Evolutionary conservation across 2,797 vertebrate genomes (phyloP).

Genomic region (Smutsia temminckii): DNA sequence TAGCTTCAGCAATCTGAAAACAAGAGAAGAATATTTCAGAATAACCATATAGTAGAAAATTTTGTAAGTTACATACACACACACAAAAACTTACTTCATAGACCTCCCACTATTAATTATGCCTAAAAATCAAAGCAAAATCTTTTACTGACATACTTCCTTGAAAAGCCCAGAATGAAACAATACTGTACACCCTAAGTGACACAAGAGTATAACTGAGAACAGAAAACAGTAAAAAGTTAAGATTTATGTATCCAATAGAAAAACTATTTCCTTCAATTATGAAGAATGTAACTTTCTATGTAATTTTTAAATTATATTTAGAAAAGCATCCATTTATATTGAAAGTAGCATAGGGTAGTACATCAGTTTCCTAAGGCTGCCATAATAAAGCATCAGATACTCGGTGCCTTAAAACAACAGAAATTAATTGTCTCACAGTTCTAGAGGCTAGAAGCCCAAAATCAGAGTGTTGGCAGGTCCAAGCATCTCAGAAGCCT

Average conservation of each 20-base stretch:
- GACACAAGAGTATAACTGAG: background rate
- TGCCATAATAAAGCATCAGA: background rate
- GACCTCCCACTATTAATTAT: background rate
- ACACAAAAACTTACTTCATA: background rate
- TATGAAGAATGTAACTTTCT: background rate
- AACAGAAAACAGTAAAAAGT: background rate
- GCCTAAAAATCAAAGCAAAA: conserved; percentile 3
- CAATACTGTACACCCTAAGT: background rate
- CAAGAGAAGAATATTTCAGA: conserved; percentile 69
- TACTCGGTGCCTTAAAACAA: background rate
- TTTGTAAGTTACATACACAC: background rate
- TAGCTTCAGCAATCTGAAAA: conserved; percentile 91
- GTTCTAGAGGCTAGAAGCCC: background rate
- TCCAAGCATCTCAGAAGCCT: background rate
- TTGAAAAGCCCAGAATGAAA: background rate
- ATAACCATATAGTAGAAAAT: background rate
- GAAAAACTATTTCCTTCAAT: background rate
- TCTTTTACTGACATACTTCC: background rate
- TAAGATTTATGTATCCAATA: background rate
- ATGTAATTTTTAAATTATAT: background rate
- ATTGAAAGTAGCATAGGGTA: background rate
- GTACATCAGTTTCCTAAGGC: background rate
- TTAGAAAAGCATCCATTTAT: background rate
- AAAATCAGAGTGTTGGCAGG: background rate
- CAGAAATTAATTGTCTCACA: background rate